Base-by-base conservation (phyloP, 2,113 vertebrate genomes). In the Triplophysa tibetana region DNA sequence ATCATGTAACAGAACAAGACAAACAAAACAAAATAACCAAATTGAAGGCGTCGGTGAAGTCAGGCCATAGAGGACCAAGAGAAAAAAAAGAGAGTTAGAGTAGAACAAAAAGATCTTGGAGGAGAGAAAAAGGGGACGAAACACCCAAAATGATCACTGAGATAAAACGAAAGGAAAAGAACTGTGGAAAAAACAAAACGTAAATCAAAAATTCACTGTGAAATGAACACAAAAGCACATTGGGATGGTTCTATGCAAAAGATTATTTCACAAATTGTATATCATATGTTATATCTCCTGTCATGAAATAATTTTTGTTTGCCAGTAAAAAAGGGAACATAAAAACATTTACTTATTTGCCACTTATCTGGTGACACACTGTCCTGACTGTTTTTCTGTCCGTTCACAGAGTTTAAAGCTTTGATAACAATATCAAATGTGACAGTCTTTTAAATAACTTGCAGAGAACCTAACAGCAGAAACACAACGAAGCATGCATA, bases 1-100 rank as follows among this genome's bases (percentile, higher is more conserved):
- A 91, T 93, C 90, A 93, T 92, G 88, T 90, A 91, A 91, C 88
- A 89, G 85, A 91, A 92, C 33, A 90, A 84, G 88, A 92, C 89
- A 89, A 65, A 43, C 89, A 76, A 70, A 90, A 85, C 88, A 86
- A 38, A 38, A 38, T 85, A 89, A 75, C 82, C 69, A 82, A 84
- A 88, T 84, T 84, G 80, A 74, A 83, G 70, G 78, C 83, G 79
- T 80, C 41, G 63, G 77, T 67, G 33, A 85, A 82, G 13, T 75
- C 81, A 72, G 69, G 75, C 75, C 58, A 48, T 66, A 75, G 70
- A 78, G 62, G 80, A 67, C 78, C 16, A 65, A 64, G 78, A 68
- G 76, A 77, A 17, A 82, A 62, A 43, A 76, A 43, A 19, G 48
- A 67, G 65, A 80, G 48, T 61, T 70, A 58, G 77, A 54, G 68